Conservation (phyloP, 2,888 invertebrate species). For the Agonopterix arenella region DNA sequence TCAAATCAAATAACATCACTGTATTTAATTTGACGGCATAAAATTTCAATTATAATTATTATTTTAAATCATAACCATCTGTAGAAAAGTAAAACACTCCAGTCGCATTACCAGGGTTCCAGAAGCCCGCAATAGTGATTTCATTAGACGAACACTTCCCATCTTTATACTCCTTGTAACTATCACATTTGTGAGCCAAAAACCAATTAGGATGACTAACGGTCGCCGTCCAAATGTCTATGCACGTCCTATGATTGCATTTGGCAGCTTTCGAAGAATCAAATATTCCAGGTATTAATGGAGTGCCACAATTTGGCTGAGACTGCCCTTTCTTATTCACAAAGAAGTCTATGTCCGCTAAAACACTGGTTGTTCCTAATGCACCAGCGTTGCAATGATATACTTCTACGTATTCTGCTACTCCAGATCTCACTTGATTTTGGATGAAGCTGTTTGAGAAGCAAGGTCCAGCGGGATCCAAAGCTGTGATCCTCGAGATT, state of each 20-base stretch:
- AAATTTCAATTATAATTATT: no score
- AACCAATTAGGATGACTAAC: slow-evolving; percentile 44
- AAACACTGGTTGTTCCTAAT: slow-evolving; percentile 61
- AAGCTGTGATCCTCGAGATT: slow-evolving; percentile 50
- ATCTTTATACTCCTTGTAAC: slow-evolving; percentile 43
- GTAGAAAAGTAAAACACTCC: slow-evolving; percentile 60
- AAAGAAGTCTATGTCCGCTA: slow-evolving; percentile 77
- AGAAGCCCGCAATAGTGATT: slow-evolving; percentile 49
- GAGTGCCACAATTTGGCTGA: slow-evolving; percentile 73
- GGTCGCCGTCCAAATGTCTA: slow-evolving; percentile 51
- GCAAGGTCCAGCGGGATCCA: slow-evolving; percentile 68
- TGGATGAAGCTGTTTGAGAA: slow-evolving; percentile 51
- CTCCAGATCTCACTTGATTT: slow-evolving; percentile 68
- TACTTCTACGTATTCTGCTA: slow-evolving; percentile 78
- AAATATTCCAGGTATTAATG: slow-evolving; percentile 48
- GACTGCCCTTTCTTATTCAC: slow-evolving; percentile 75
- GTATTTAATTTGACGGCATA: background rate
- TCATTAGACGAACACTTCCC: slow-evolving; percentile 41
- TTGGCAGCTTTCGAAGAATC: slow-evolving; percentile 56
- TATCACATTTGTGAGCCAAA: slow-evolving; percentile 49
- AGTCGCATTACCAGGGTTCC: slow-evolving; percentile 54
- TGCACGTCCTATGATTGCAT: slow-evolving; percentile 57
- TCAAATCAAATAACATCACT: background rate
- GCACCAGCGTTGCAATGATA: slow-evolving; percentile 78
- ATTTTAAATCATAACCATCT: slow-evolving; percentile 24